phyloP scores from a whole-genome alignment of 2,797 vertebrate genomes.

The Pitangus sulphuratus region DNA sequence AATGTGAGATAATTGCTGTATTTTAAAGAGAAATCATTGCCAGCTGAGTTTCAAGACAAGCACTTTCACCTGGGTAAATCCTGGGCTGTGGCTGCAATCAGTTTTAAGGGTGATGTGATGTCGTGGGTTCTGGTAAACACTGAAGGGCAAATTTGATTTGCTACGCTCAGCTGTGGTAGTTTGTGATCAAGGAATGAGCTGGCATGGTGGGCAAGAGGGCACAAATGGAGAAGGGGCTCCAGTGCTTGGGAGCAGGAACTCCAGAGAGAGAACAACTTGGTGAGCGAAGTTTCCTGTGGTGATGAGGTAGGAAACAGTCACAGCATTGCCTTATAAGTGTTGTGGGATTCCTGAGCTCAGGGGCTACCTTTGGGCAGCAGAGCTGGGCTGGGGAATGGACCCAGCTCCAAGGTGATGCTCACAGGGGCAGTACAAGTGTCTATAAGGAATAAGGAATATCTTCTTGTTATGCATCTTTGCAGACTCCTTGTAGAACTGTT shows the following conservation, averaged over 20 bases:
- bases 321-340: background rate
- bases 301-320: background rate
- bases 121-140: background rate
- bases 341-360: background rate
- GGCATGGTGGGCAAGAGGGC: background rate
- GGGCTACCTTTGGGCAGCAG: background rate
- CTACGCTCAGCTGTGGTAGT: background rate
- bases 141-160: background rate
- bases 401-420: accelerated
- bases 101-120: background rate
- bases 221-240: no score
- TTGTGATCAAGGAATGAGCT: background rate
- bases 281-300: background rate
- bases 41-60: background rate
- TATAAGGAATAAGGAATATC: background rate
- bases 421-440: background rate
- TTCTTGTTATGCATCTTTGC: background rate
- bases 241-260: background rate
- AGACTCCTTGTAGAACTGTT: background rate
- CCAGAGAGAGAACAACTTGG: accelerated
- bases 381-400: background rate
- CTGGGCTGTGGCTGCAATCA: background rate
- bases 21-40: background rate
- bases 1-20: background rate
- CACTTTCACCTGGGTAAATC: background rate